Conservation (phyloP, 2,888 invertebrate species). For the Trypoxylon attenuatum region DNA sequence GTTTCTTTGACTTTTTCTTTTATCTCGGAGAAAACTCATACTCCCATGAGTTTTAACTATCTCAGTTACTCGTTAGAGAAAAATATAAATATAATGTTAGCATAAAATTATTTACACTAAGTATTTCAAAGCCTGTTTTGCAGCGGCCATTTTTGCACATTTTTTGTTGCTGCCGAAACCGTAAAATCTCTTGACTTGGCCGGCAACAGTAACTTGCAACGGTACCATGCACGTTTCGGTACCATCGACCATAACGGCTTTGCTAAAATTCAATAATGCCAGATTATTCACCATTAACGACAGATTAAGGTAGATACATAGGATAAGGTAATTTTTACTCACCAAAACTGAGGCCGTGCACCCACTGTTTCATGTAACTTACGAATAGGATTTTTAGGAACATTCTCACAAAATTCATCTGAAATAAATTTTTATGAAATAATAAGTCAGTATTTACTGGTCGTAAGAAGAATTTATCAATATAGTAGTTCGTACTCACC, state of each 20-base stretch:
- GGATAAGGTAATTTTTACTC: conserved; percentile 63
- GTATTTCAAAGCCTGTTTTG: conserved; percentile 82
- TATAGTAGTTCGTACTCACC: conserved; percentile 74
- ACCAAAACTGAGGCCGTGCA: conserved; percentile 85
- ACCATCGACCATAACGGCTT: conserved; percentile 52
- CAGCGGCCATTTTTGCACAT: conserved; percentile 85
- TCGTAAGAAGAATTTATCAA: background rate
- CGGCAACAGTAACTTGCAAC: conserved; percentile 79
- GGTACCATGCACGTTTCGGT: conserved; percentile 77
- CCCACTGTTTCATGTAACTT: conserved; percentile 88
- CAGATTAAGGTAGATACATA: background rate
- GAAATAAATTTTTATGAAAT: conserved; percentile 11
- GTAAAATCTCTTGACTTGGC: conserved; percentile 78
- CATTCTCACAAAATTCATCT: conserved; percentile 85
- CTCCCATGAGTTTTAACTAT: too few species aligned
- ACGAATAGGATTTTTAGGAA: conserved; percentile 94
- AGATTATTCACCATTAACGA: background rate
- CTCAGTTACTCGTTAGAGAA: background rate
- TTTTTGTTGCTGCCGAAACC: conserved; percentile 84
- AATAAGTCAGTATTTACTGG: background rate
- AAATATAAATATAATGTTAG: background rate
- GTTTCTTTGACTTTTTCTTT: too few species aligned
- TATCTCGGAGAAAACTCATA: too few species aligned
- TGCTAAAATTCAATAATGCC: conserved; percentile 44
- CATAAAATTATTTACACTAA: conserved; percentile 34